Percentiles rank a stretch among this genome's conserved stretches.
These are phyloP conservation scores for Linepithema humile DNA, from an alignment of 1,140 invertebrate genomes.

Conservation along the genomic window DNA sequence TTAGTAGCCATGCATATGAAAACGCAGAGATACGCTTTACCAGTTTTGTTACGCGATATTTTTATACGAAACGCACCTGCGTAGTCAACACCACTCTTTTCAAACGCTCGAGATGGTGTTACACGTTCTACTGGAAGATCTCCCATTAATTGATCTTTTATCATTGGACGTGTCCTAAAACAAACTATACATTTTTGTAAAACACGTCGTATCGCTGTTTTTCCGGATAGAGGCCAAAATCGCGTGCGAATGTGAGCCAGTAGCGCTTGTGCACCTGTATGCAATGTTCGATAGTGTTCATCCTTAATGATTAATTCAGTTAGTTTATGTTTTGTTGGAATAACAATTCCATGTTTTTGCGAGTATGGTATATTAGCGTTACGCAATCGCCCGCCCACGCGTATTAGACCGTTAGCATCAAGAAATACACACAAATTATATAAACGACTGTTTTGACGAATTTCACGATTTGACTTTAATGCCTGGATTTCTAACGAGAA, in stretches of 20 bases:
- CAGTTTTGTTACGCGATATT: background rate
- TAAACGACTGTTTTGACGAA: background rate
- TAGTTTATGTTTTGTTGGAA: background rate
- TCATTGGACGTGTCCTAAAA: background rate
- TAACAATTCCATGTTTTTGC: background rate
- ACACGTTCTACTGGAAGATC: background rate
- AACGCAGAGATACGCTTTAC: background rate
- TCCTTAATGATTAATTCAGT: background rate
- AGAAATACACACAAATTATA: background rate
- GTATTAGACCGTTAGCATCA: background rate
- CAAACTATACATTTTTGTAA: background rate
- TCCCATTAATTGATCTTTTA: background rate
- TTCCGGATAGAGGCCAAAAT: background rate
- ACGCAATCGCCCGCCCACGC: background rate
- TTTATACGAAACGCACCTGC: background rate
- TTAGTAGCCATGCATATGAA: background rate
- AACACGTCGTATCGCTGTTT: background rate
- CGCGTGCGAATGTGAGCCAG: background rate
- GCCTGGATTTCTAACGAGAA: accelerated
- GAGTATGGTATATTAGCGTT: background rate
- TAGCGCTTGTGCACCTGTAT: background rate
- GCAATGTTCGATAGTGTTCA: background rate
- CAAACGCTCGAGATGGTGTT: background rate
- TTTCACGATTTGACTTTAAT: background rate
- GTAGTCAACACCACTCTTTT: background rate